These are phyloP conservation scores for Blastobasis lacticolella DNA, from an alignment of 2,888 invertebrate genomes.

Conservation along the genomic window DNA sequence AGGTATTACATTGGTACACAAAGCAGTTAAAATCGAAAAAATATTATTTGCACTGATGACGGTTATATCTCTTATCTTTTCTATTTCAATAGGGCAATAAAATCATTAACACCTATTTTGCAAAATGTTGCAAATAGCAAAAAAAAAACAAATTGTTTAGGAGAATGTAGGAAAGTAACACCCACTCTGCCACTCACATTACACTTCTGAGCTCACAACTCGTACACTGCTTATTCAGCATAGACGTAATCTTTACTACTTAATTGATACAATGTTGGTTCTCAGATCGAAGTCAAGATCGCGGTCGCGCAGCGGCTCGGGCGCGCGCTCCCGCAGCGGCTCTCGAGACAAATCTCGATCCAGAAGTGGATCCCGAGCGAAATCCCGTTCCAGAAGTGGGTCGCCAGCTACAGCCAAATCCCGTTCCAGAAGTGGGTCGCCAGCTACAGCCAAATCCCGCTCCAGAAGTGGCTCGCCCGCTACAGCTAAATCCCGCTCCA, in stretches of 20 bases:
- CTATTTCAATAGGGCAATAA: no score
- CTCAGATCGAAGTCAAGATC: conserved; percentile 15
- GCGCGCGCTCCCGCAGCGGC: conserved; percentile 14
- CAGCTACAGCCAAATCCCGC: conserved; percentile 19
- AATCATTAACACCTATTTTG: no score
- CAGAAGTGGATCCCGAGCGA: conserved; percentile 18
- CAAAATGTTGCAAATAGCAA: no score
- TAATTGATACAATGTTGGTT: not conserved
- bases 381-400: conserved; percentile 13
- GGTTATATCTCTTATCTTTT: no score
- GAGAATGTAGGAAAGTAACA: no score
- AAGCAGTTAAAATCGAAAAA: no score
- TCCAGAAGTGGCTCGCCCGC: conserved; percentile 17
- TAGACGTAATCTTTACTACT: not conserved
- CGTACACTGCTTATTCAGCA: not conserved
- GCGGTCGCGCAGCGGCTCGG: not conserved
- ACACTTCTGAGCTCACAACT: not conserved
- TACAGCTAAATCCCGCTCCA: conserved; percentile 15
- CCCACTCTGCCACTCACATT: conserved; percentile 12
- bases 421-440: not conserved
- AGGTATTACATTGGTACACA: no score
- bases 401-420: conserved; percentile 3
- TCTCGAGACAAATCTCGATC: conserved; percentile 14
- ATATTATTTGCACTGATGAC: no score
- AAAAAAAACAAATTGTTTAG: no score